Evolutionary conservation across 2,888 invertebrate genomes (phyloP).

Genomic region (Marronus borbonicus): DNA sequence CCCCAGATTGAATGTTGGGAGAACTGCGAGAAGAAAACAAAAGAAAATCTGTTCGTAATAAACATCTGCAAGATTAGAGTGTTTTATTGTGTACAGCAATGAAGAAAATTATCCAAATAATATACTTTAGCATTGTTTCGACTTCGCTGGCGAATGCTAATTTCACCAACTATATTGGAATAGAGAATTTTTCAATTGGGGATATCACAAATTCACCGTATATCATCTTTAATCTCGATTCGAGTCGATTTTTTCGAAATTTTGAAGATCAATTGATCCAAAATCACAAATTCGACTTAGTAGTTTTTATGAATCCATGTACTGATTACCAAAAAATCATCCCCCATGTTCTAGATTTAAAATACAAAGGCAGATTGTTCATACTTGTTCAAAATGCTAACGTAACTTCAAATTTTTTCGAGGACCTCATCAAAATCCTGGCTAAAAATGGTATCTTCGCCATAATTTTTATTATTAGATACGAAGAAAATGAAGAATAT

Average conservation of each 20-base stretch:
- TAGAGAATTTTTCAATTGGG: not conserved
- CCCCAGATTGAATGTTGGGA: not conserved
- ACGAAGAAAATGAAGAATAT: not conserved
- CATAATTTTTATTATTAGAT: slow-evolving; percentile 9
- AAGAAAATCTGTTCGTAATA: not conserved
- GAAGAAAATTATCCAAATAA: not conserved
- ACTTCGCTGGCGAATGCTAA: not conserved
- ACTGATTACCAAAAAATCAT: not conserved
- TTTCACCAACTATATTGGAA: not conserved
- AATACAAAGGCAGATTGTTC: not conserved
- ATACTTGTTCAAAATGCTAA: not conserved
- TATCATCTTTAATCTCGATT: not conserved
- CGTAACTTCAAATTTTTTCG: not conserved
- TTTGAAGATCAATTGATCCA: not conserved
- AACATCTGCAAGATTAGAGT: too few relatives aligned
- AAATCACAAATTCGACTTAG: not conserved
- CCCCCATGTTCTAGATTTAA: not conserved
- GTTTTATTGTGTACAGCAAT: not conserved
- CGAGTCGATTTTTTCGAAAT: not conserved
- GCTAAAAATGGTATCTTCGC: slow-evolving; percentile 6
- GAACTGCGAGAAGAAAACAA: not conserved
- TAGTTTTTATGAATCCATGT: not conserved
- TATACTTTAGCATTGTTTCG: not conserved
- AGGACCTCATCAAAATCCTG: not conserved
- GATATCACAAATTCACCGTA: not conserved